Evolutionary conservation across 2,797 vertebrate species (phyloP).

Genomic region (Schizopygopsis pylzovi): DNA sequence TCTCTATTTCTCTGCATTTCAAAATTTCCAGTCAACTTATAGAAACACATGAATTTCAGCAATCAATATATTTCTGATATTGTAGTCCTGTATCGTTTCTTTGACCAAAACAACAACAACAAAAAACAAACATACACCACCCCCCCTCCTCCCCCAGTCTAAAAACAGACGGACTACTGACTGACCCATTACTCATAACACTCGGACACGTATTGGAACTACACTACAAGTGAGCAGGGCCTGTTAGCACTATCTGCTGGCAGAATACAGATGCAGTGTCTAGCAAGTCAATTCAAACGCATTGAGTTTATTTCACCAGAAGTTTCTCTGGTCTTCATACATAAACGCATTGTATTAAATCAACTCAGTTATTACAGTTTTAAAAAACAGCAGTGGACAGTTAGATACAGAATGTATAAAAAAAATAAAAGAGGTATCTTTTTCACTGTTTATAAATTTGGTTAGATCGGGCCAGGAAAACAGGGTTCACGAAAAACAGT

Average conservation of each 20-base stretch:
- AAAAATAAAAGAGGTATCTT: not conserved
- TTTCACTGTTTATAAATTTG: conserved; percentile 48
- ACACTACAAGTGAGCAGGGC: not conserved
- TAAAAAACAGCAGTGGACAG: conserved; percentile 75
- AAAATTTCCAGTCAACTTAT: not conserved
- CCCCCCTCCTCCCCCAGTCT: not conserved
- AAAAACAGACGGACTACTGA: conserved; percentile 28
- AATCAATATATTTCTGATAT: not conserved
- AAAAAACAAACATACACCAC: not conserved
- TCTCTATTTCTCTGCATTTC: not conserved
- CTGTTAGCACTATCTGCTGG: conserved; percentile 43
- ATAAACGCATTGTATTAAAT: conserved; percentile 49
- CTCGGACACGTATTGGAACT: not conserved
- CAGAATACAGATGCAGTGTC: conserved; percentile 37
- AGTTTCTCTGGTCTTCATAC: conserved; percentile 49
- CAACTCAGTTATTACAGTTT: conserved; percentile 71
- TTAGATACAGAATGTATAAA: conserved; percentile 66
- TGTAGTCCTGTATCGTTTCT: not conserved
- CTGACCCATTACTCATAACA: conserved; percentile 11
- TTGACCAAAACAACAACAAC: not conserved
- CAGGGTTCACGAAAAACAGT: conserved; percentile 25
- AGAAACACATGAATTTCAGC: not conserved
- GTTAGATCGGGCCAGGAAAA: conserved; percentile 36
- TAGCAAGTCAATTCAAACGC: conserved; percentile 34
- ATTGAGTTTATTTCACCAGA: conserved; percentile 52